Conservation (phyloP, 2,888 invertebrate genomes). For the Macaria notata region DNA sequence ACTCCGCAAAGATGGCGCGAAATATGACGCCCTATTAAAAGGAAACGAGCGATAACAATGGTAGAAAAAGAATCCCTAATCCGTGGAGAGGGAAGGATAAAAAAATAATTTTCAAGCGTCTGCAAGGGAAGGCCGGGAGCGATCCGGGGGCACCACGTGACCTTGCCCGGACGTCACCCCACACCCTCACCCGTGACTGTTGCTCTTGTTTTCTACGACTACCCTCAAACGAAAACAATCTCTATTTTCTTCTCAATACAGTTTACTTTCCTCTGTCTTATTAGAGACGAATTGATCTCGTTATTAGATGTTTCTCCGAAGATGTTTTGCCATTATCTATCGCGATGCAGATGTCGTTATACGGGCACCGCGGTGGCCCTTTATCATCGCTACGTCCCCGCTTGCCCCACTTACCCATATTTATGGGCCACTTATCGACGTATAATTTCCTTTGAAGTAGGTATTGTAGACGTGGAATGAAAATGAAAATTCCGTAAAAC, state of each 20-base stretch:
- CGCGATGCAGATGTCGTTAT: slow-evolving; percentile 16
- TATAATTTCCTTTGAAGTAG: slow-evolving; percentile 1
- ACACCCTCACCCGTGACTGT: slow-evolving; percentile 21
- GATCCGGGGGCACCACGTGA: slow-evolving; percentile 18
- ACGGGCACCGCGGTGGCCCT: slow-evolving; percentile 5
- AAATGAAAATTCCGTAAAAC: background rate
- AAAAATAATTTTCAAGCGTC: slow-evolving; percentile 19
- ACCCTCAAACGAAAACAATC: slow-evolving; percentile 7
- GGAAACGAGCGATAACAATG: slow-evolving; percentile 10
- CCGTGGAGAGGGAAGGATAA: slow-evolving; percentile 4
- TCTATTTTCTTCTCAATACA: background rate
- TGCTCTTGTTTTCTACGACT: slow-evolving; percentile 21
- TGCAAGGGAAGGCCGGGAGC: slow-evolving; percentile 15
- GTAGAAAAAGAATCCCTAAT: slow-evolving; percentile 6
- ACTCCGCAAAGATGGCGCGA: background rate
- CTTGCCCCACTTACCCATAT: slow-evolving; percentile 22
- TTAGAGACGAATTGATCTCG: slow-evolving; percentile 7
- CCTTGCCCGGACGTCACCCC: slow-evolving; percentile 24
- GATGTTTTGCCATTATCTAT: slow-evolving; percentile 19
- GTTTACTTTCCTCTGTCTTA: background rate
- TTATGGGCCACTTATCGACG: slow-evolving; percentile 14
- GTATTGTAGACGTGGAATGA: background rate
- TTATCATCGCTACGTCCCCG: slow-evolving; percentile 9
- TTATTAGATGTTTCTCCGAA: slow-evolving; percentile 8
- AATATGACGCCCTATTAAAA: slow-evolving; percentile 4